Evolutionary conservation across 1,140 invertebrate species (phyloP), one percentile per base, ranked within the genome.

Genomic region (Drosophila sulfurigaster): DNA sequence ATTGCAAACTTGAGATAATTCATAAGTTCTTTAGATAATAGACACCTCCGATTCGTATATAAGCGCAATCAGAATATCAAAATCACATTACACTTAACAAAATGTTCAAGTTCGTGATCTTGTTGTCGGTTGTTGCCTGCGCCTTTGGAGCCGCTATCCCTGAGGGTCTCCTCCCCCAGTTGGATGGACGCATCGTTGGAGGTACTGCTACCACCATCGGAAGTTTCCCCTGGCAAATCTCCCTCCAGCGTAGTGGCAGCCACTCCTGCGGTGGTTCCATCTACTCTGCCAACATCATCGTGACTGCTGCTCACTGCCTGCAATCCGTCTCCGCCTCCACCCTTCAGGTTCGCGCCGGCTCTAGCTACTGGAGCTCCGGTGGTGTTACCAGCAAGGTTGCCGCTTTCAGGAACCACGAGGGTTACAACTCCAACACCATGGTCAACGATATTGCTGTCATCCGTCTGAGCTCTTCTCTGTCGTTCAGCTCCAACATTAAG

Each of bases 231-330:
- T 95, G 93, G 83, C 93, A 94, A 92, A 92, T 93, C 60, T 94
- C 94, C 5, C 75, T 95, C 1, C 83, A 93, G 72, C 93, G 88
- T 57, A 91, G 75, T 1, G 91, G 92, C 0, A 70, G 82, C 66
- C 94, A 95, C 81, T 94, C 94, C 70, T 94, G 94, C 80, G 94
- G 94, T 4, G 94, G 94, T 0, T 93, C 94, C 0, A 71, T 95
- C 32, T 93, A 94, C 58, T 92, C 91, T 0, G 56, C 89, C 7
- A 87, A 87, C 0, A 93, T 94, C 38, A 93, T 95, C 5, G 73
- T 95, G 16, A 95, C 94, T 2, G 94, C 94, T 13, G 94, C 94
- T 13, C 94, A 95, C 81, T 95, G 95, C 65, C 92, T 95, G 59
- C 90, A 93, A 32, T 82, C 92, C 85, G 75, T 79, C 35, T 73